phyloP scores from a whole-genome alignment of 2,113 vertebrate species.

The Pelobates fuscus region DNA sequence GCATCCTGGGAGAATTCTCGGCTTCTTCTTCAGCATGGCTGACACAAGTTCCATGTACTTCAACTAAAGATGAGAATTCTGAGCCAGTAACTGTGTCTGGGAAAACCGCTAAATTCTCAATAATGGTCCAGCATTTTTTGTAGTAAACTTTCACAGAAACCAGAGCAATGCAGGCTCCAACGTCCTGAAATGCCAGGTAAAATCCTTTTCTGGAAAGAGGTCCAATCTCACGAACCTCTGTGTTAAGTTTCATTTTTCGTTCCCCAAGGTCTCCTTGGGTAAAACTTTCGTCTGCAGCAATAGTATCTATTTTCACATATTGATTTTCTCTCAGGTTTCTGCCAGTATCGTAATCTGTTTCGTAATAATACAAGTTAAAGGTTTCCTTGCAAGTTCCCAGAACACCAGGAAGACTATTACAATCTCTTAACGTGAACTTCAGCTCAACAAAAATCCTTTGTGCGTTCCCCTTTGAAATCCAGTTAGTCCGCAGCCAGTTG shows the following conservation, averaged over 20 bases:
- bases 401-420: constrained; percentile 98
- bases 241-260: constrained; percentile 99
- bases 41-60: constrained; percentile 94
- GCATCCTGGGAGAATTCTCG: constrained; percentile 97
- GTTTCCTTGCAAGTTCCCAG: constrained; percentile 99
- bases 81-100: constrained; percentile 98
- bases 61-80: constrained; percentile 97
- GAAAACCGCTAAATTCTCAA: constrained; percentile 98
- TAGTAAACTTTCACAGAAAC: constrained; percentile 99
- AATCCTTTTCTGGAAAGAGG: constrained; percentile 95
- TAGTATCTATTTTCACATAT: constrained; percentile 98
- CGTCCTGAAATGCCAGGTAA: constrained; percentile 99
- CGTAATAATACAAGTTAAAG: constrained; percentile 99
- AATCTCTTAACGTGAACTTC: constrained; percentile 99
- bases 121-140: constrained; percentile 99
- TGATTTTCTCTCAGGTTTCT: constrained; percentile 95
- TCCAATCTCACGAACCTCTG: constrained; percentile 96
- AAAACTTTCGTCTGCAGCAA: constrained; percentile 99
- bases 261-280: constrained; percentile 98
- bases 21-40: constrained; percentile 93
- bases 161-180: constrained; percentile 97
- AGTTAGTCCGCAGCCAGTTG: constrained; percentile 99
- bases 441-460: constrained; percentile 99
- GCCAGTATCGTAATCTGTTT: constrained; percentile 94
- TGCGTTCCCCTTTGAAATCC: constrained; percentile 96